Evolutionary conservation across 2,888 invertebrate species (phyloP).

Genomic region (Dicycla oo): DNA sequence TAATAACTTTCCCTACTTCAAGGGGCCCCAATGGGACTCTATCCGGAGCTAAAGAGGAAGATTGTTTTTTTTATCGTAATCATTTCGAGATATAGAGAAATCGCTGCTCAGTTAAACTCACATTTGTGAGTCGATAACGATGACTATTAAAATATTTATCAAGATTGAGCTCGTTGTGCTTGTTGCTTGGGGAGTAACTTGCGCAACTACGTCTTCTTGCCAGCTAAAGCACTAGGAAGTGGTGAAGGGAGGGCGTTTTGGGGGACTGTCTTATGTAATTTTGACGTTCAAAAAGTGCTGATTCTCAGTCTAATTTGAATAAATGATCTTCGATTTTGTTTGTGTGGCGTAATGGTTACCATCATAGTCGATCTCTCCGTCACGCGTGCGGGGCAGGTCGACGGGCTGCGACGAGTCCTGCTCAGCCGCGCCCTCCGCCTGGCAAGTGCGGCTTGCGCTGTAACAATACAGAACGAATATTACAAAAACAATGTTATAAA

Average conservation of each 20-base stretch:
- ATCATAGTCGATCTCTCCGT: conserved; percentile 95
- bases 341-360: conserved; percentile 84
- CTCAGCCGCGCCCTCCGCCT: conserved; percentile 81
- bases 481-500: no score
- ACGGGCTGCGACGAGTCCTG: conserved; percentile 82
- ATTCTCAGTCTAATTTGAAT: not conserved
- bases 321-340: not conserved
- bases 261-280: no score
- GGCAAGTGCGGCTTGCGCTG: conserved; percentile 82
- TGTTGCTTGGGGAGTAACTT: no score
- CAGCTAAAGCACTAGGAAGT: no score
- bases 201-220: no score
- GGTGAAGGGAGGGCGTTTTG: no score
- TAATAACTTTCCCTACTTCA: not conserved
- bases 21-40: not conserved
- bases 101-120: no score
- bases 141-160: no score
- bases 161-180: no score
- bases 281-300: no score
- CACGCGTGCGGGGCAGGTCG: conserved; percentile 90
- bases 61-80: not conserved
- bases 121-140: no score
- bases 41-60: not conserved
- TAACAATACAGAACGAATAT: conserved; percentile 70
- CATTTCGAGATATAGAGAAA: not conserved